Evolutionary conservation across 2,888 invertebrate genomes (phyloP).

Genomic region (Plebejus argus): DNA sequence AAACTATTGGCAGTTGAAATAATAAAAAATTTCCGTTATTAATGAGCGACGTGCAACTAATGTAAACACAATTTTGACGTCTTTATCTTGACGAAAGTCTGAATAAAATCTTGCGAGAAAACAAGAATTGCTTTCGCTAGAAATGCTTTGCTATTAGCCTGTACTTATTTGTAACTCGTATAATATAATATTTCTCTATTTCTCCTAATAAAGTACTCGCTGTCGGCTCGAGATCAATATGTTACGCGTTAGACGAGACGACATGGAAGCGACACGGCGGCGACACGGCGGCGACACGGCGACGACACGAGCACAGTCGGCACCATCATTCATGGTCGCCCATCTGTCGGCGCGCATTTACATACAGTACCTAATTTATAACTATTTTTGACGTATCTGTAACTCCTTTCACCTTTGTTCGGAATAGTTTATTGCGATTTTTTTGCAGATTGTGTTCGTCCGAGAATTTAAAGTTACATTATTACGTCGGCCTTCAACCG

Average conservation of each 20-base stretch:
- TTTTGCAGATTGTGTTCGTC: neutral
- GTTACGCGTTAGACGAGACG: neutral
- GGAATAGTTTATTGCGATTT: neutral
- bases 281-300: neutral
- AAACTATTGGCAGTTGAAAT: too few species aligned
- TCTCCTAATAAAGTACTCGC: neutral
- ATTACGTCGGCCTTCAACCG: neutral
- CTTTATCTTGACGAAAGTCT: neutral
- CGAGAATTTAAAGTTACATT: neutral
- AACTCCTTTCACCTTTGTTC: slow-evolving; percentile 21
- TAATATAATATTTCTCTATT: neutral
- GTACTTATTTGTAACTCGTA: neutral
- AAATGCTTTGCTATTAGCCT: too few species aligned
- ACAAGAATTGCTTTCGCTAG: neutral
- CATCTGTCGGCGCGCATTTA: slow-evolving; percentile 71
- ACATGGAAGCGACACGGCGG: neutral
- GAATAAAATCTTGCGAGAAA: neutral
- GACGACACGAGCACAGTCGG: neutral
- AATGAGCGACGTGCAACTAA: too few species aligned
- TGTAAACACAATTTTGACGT: too few species aligned
- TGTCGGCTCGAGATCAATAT: neutral
- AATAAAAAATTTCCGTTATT: too few species aligned
- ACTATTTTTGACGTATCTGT: slow-evolving; percentile 55
- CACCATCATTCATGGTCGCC: slow-evolving; percentile 55
- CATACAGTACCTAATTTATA: slow-evolving; percentile 65